These are phyloP conservation scores for Idris sp. DNA, from an alignment of 1,140 invertebrate species.

Conservation along the genomic window DNA sequence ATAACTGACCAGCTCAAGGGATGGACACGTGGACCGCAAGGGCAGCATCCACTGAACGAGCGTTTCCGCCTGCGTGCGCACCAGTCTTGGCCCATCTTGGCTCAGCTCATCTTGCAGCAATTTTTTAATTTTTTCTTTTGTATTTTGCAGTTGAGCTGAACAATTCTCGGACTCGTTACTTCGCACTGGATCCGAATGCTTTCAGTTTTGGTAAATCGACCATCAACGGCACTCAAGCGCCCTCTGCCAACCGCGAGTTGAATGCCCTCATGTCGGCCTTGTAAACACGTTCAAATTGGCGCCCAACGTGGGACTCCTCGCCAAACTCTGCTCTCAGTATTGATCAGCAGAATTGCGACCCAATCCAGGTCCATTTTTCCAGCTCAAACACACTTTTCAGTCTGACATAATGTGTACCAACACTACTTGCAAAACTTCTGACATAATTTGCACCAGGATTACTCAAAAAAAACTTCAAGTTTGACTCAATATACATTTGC, in stretches of 20 bases:
- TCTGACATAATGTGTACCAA: no score
- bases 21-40: constrained; percentile 81
- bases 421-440: no score
- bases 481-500: no score
- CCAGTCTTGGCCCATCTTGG: constrained; percentile 85
- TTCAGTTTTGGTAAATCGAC: constrained; percentile 13
- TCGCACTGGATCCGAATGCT: constrained; percentile 20
- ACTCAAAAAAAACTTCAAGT: no score
- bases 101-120: no score
- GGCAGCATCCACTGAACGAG: constrained; percentile 80
- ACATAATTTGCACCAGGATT: no score
- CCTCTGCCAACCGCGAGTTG: constrained; percentile 27
- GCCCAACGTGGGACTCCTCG: constrained; percentile 5
- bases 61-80: constrained; percentile 84
- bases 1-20: constrained; percentile 79
- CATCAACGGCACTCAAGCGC: constrained; percentile 22
- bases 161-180: no score
- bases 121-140: no score
- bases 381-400: no score
- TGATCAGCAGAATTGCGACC: no score
- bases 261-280: constrained; percentile 41
- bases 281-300: constrained; percentile 16
- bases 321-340: not conserved
- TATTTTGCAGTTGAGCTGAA: no score
- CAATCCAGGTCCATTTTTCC: no score